Base-by-base conservation (phyloP, 2,888 invertebrate genomes). In the Phortica magna region DNA sequence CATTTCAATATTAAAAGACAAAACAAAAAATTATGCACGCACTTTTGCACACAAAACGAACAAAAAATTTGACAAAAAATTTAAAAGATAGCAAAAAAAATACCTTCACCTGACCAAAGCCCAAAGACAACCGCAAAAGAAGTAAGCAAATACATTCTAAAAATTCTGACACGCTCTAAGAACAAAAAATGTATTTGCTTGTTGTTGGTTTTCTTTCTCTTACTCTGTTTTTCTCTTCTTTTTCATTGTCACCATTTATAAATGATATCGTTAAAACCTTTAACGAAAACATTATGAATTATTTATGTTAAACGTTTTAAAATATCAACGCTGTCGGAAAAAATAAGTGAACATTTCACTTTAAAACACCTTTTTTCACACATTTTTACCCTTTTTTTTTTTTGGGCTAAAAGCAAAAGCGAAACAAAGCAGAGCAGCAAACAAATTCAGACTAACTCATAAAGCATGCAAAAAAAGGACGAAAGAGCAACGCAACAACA, bases 271-370 rank as follows among this genome's bases (percentile, higher is more conserved):
- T 72, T 75, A 76, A 31, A 57, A 79, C 79, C 68, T 67, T 71
- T 76, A 71, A 71, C 55, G 39, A 78, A 79, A 83, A 80, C 77
- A 78, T 80, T 79, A 83, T 87, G 82, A 82, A 87, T 86, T 79
- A 87, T 87, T 87, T 82, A 87, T 87, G 79, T 79, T 83, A 88
- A 87, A 82, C 82, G 83, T 80, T 87, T 83, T 79, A 78, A 81
- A 78, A 76, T 55, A 55, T 31, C 31, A 61, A 9, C 19, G 22
- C 61, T 17, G 10, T 22, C n/a, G 61, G 61, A 61, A 17, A 55
- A 17, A 64, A 64, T 14, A 64, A 39, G 31, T 31, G 31, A 31
- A 31, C 31, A 31, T 31, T 31, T 31, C 31, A 31, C 31, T 31
- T 31, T 9, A 64, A 19, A 4, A 31, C 22, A 64, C 22, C 64